phyloP scores from a whole-genome alignment of 2,888 invertebrate species.

The Volucella zonaria region DNA sequence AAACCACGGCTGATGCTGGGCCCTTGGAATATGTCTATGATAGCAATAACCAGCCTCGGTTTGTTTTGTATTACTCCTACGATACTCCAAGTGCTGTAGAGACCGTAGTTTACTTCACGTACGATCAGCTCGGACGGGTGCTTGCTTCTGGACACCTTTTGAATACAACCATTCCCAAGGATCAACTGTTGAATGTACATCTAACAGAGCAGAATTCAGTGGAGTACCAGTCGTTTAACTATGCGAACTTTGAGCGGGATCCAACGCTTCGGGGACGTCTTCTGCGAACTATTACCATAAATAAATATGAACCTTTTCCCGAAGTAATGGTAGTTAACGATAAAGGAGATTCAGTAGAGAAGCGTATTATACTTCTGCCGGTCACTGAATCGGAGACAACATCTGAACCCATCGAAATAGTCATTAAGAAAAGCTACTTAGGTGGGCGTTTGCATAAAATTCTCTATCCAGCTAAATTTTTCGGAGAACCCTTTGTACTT shows the following conservation, averaged over 20 bases:
- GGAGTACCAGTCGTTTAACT: conserved; percentile 35
- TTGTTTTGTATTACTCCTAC: conserved; percentile 33
- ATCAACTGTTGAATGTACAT: conserved; percentile 1
- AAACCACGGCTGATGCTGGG: conserved; percentile 45
- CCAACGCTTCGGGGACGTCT: conserved; percentile 46
- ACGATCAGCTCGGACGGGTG: conserved; percentile 26
- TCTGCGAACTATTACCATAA: conserved; percentile 34
- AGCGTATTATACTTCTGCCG: conserved; percentile 11
- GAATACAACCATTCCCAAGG: neutral
- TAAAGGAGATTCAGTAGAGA: conserved; percentile 1
- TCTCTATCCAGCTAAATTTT: conserved; percentile 22
- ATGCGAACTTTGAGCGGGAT: conserved; percentile 34
- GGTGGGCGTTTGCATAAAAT: conserved; percentile 14
- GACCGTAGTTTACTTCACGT: conserved; percentile 37
- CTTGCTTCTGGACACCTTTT: conserved; percentile 21
- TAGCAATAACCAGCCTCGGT: conserved; percentile 4
- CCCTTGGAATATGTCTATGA: conserved; percentile 36
- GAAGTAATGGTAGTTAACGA: conserved; percentile 25
- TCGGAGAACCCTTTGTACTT: conserved; percentile 10
- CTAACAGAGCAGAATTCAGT: neutral
- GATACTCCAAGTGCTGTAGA: conserved; percentile 3
- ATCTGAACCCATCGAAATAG: conserved; percentile 9
- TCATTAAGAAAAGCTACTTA: conserved; percentile 18
- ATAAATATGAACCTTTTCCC: conserved; percentile 30
- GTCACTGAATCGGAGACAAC: no score